These are phyloP conservation scores for Ctenicera cuprea DNA, from an alignment of 2,888 invertebrate species.

Conservation along the genomic window DNA sequence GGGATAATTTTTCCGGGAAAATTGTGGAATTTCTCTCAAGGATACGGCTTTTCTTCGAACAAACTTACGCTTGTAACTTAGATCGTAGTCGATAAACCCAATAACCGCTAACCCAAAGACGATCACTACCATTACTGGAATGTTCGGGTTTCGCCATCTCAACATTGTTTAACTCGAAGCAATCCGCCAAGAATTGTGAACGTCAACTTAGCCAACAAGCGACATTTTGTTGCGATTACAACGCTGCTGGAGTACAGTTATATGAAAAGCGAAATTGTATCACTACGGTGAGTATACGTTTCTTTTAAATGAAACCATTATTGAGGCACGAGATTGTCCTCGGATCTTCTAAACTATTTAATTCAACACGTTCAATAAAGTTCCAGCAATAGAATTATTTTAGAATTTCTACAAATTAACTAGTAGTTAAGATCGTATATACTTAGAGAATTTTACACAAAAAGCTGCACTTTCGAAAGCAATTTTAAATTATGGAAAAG, in stretches of 20 bases:
- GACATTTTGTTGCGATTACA: conserved; percentile 11
- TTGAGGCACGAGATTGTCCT: too few relatives aligned
- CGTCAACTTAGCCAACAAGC: not conserved
- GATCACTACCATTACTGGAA: conserved; percentile 19
- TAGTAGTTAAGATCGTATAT: too few relatives aligned
- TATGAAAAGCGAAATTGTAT: not conserved
- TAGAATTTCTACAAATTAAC: too few relatives aligned
- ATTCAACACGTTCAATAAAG: too few relatives aligned
- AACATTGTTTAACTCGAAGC: conserved; percentile 19
- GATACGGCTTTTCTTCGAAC: conserved; percentile 1
- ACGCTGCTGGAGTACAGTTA: not conserved
- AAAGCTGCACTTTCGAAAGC: too few relatives aligned
- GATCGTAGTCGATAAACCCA: conserved; percentile 19
- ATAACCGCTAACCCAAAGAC: conserved; percentile 27
- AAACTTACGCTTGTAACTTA: conserved; percentile 16
- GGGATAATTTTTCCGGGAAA: not conserved
- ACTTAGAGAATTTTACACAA: too few relatives aligned
- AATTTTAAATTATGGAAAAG: too few relatives aligned
- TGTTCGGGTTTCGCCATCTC: conserved; percentile 14
- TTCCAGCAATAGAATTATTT: too few relatives aligned
- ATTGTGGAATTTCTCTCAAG: conserved; percentile 3
- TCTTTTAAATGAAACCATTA: too few relatives aligned
- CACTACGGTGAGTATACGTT: not conserved
- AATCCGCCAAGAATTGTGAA: conserved; percentile 15
- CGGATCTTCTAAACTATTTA: too few relatives aligned